phyloP scores from a whole-genome alignment of 2,797 vertebrate species.

The Pseudochirops corinnae region DNA sequence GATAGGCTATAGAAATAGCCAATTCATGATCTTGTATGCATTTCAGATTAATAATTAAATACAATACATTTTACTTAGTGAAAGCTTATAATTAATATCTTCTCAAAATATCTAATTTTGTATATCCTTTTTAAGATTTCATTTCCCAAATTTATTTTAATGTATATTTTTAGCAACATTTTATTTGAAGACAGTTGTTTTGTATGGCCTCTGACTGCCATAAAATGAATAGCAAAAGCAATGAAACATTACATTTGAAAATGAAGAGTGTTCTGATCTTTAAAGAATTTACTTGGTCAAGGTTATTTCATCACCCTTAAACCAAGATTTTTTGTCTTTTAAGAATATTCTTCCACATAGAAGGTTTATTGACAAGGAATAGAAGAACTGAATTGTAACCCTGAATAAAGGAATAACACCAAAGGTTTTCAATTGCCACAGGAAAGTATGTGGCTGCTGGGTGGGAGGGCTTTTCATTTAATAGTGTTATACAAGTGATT shows the following conservation, averaged over 20 bases:
- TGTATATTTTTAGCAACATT: neutral
- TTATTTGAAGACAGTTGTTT: constrained; percentile 33
- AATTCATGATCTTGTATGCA: constrained; percentile 15
- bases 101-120: constrained; percentile 18
- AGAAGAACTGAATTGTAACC: constrained; percentile 12
- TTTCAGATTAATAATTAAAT: constrained; percentile 35
- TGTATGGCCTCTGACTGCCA: neutral
- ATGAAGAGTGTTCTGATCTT: neutral
- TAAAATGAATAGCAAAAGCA: constrained; percentile 17
- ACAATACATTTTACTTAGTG: neutral
- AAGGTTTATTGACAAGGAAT: constrained; percentile 39
- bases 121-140: constrained; percentile 1
- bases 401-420: neutral
- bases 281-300: constrained; percentile 19
- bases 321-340: constrained; percentile 16
- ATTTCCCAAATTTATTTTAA: neutral
- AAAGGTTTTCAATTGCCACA: constrained; percentile 42
- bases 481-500: neutral
- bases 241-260: constrained; percentile 18
- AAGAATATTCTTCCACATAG: constrained; percentile 36
- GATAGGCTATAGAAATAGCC: neutral
- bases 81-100: neutral
- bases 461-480: constrained; percentile 9
- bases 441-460: neutral
- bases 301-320: constrained; percentile 4